Evolutionary conservation across 2,797 vertebrate genomes (phyloP), one percentile per base, ranked within the genome.

Genomic region (Lepus townsendii): DNA sequence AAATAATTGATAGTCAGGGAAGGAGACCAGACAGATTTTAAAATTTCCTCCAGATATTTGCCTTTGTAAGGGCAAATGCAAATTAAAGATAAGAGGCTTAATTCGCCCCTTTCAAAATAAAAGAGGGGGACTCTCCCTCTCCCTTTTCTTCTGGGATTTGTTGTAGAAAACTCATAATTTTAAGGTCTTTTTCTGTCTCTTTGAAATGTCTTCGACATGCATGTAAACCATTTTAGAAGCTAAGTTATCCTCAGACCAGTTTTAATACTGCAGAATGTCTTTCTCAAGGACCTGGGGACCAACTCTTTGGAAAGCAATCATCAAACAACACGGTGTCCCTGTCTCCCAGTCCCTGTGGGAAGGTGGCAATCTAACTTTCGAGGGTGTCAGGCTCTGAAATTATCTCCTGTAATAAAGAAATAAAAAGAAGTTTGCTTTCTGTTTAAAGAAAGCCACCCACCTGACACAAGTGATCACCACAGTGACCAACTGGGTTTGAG

Each of bases 51-150:
- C 35, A 93, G 50, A 72, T 79, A 88, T 35, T n/a, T 91, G n/a
- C 71, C 30, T 93, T 95, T 42, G 16, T 87, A 80, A 62, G 89
- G 88, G 57, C 50, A 95, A 92, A 91, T 88, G 60, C 47, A 93
- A 92, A 91, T 91, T 30, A 82, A 91, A 95, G 84, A 79, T 69
- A 93, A 97, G 84, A 85, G 52, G 72, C 62, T 92, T 94, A 89
- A 60, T 94, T 97, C 52, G 93, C 12, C 9, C 57, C 62, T 27
- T 87, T 71, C 69, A 91, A 84, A 93, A 84, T 69, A 91, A 88
- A 88, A 11, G 52, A 35, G 90, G 22, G 22, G 69, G 38, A 30
- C 5, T 54, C 20, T 69, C 32, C n/a, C 19, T 32, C 4, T 84
- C 19, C 20, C 4, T 38, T 92, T 91, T 79, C 38, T 79, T 63